Evolutionary conservation across 1,140 invertebrate genomes (phyloP).

Genomic region (Gryllus bimaculatus): DNA sequence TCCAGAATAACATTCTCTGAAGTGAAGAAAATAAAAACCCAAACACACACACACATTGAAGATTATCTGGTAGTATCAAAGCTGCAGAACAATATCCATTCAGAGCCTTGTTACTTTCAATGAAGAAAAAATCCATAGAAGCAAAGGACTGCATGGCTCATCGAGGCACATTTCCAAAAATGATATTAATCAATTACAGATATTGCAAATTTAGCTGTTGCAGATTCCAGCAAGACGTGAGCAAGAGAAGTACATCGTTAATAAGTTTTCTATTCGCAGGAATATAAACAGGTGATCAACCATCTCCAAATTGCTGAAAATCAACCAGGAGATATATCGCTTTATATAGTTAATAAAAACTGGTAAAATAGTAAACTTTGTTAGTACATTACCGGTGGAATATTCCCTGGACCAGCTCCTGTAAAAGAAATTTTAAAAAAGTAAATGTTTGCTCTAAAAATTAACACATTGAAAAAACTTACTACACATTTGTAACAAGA

Average conservation of each 20-base stretch:
- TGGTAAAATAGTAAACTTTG: neutral
- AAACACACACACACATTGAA: no score
- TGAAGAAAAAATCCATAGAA: no score
- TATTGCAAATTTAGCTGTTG: neutral
- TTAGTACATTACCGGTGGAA: constrained; percentile 19
- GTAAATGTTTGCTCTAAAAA: no score
- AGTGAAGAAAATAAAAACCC: no score
- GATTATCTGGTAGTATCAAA: no score
- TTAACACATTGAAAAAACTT: neutral
- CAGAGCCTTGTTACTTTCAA: no score
- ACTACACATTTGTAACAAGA: neutral
- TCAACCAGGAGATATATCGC: no score
- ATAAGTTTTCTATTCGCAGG: neutral
- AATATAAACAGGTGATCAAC: no score
- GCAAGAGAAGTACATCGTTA: neutral
- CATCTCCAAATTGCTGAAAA: no score
- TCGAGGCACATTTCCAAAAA: neutral
- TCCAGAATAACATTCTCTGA: no score
- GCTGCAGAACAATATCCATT: no score
- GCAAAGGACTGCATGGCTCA: neutral
- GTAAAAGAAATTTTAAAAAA: neutral
- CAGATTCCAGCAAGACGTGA: neutral
- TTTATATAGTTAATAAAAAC: no score
- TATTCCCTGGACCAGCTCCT: constrained; percentile 16
- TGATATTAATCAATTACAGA: neutral